Evolutionary conservation across 2,113 vertebrate genomes (phyloP).

Genomic region (Oncorhynchus masou): DNA sequence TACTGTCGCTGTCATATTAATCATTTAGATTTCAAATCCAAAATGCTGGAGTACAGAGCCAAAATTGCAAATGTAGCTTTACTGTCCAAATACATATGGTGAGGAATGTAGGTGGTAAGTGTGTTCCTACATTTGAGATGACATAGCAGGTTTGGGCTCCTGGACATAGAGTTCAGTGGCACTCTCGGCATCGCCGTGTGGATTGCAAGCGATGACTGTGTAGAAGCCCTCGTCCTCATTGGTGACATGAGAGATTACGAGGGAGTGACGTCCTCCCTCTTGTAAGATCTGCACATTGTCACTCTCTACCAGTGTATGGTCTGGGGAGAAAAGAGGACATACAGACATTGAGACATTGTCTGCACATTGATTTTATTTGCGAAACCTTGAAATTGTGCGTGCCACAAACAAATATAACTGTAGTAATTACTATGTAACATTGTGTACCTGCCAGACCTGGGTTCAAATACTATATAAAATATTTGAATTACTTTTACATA

Average conservation of each 20-base stretch:
- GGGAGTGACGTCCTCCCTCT: conserved; percentile 85
- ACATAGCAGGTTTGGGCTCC: conserved; percentile 86
- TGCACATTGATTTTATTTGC: no score
- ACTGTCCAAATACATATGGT: no score
- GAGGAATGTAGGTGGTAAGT: background rate
- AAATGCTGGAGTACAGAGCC: no score
- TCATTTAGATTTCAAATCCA: background rate
- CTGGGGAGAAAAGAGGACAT: conserved; percentile 57
- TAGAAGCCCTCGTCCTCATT: conserved; percentile 92
- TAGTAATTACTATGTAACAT: no score
- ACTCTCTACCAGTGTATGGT: conserved; percentile 78
- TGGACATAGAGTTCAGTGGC: conserved; percentile 93
- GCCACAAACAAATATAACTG: no score
- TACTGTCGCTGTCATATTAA: background rate
- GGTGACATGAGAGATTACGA: conserved; percentile 86
- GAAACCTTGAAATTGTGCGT: no score
- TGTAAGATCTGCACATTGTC: conserved; percentile 82
- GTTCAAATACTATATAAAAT: no score
- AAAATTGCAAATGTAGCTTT: no score
- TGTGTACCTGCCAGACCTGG: background rate
- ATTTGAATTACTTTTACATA: background rate
- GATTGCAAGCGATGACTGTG: conserved; percentile 77
- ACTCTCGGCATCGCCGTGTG: conserved; percentile 82
- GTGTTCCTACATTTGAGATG: conserved; percentile 84
- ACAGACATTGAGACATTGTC: background rate